Base-by-base conservation (phyloP, 1,140 invertebrate genomes). In the Habropoda laboriosa region DNA sequence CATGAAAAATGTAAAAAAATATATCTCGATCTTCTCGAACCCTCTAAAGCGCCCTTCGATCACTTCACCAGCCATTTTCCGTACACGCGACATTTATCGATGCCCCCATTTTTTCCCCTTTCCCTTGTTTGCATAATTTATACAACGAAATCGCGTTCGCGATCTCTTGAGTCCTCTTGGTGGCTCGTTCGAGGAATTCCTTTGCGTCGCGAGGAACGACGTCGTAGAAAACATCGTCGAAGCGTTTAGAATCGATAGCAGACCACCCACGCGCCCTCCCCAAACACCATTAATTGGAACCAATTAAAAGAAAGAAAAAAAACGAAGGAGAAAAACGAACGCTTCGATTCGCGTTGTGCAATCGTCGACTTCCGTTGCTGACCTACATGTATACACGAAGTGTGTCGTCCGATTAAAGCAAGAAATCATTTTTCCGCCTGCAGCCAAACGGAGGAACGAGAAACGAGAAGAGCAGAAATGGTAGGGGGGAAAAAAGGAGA, bases 261-360 rank as follows among this genome's bases (percentile, higher is more conserved):
- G 27, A 2, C 24, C 58, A 24, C 24, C 45, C 16, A 16, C 47
- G 47, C 24, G 35, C 1, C 4, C 0, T 0, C 24, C 12, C 6
- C n/a, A 30, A 27, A 32, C 55, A 10, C 42, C 8, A 18, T 42
- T 63, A 74, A 74, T 74, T 64, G 72, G 58, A 24, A 16, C 7
- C 38, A 67, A 66, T 76, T 66, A 67, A 55, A 74, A 32, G n/a
- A 30, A 66, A 47, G n/a, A n/a, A n/a, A n/a, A n/a, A n/a, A n/a
- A n/a, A n/a, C n/a, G n/a, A n/a, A n/a, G n/a, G n/a, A n/a, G n/a
- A n/a, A n/a, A n/a, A n/a, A n/a, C n/a, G n/a, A n/a, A n/a, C n/a
- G 21, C 42, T n/a, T 4, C 35, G 21, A 64, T 66, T 21, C 12
- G n/a, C 35, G 38, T 64, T 8, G 35, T 51, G 38, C 49, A 32